Conservation (phyloP, 1,140 invertebrate species). For the Sarcophaga peregrina region DNA sequence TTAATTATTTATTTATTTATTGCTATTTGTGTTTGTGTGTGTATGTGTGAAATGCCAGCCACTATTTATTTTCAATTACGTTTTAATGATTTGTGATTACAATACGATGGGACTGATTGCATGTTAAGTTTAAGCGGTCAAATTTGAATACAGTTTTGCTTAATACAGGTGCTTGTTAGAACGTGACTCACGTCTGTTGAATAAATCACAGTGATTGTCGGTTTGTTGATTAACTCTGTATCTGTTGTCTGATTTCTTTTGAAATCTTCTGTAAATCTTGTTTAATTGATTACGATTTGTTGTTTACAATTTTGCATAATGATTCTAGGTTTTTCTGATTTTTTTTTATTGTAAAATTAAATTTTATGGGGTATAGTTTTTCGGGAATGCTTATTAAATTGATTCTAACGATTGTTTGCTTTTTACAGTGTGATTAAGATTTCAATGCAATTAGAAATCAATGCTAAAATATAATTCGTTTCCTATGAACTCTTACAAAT, state of each 20-base stretch:
- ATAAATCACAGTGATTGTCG: background rate
- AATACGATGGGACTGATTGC: background rate
- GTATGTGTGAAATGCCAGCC: background rate
- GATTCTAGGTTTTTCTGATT: background rate
- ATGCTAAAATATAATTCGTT: too few relatives aligned
- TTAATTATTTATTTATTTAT: too few relatives aligned
- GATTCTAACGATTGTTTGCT: too few relatives aligned
- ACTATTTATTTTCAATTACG: background rate
- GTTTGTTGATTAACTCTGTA: background rate
- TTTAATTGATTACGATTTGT: background rate
- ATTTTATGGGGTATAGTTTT: too few relatives aligned
- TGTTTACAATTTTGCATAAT: background rate
- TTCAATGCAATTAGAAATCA: too few relatives aligned
- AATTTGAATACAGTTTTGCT: conserved; percentile 4
- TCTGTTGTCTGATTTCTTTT: too few relatives aligned
- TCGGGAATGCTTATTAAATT: too few relatives aligned
- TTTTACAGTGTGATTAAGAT: too few relatives aligned
- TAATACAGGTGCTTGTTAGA: background rate
- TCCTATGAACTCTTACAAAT: too few relatives aligned
- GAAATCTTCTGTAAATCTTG: background rate
- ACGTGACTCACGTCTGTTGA: background rate
- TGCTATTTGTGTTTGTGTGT: background rate
- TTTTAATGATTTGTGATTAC: background rate
- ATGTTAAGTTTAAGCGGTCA: background rate
- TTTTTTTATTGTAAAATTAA: too few relatives aligned